Base-by-base conservation (phyloP, 2,797 vertebrate genomes). In the Enteromius paludinosus region DNA sequence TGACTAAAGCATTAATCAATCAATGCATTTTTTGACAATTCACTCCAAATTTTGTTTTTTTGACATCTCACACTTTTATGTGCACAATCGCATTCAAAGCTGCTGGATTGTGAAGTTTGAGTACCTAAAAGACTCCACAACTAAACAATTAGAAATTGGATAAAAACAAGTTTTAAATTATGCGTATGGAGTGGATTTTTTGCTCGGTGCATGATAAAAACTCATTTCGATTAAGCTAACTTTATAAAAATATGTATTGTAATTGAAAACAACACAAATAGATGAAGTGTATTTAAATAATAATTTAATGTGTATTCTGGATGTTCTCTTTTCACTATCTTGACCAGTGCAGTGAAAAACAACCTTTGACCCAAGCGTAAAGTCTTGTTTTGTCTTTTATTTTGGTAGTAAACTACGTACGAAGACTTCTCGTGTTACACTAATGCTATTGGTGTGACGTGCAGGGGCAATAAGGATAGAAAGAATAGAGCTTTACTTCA, bases 401-500 rank as follows among this genome's bases (percentile, higher is more conserved):
- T 73, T 73, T 56, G 71, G 12, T 56, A 35, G 20, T 73, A 28
- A 61, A 61, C 9, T 12, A 28, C 11, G n/a, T 69, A 3, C 25
- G n/a, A 38, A n/a, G 64, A 38, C 64, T 66, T 45, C 59, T 62
- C 38, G 0, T 23, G 30, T 52, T 52, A 10, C 43, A 2, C 45
- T 52, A 23, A 47, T 66, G 62, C 61, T 65, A 45, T 62, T 76
- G 35, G 43, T 49, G 59, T 33, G 61, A 35, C 0, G 15, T 25
- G 15, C 54, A 61, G 52, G 52, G 52, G 20, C n/a, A 59, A 25
- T 52, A 59, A 17, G 35, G 35, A 71, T 20, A 49, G 65, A 38
- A 43, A 33, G 74, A 30, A 45, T 43, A 30, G 35, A 59, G 70
- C 69, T 72, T 30, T 23, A 78, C 77, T 84, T 72, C 81, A 71